Conservation (phyloP, 2,888 invertebrate genomes). For the Euzophera pinguis region DNA sequence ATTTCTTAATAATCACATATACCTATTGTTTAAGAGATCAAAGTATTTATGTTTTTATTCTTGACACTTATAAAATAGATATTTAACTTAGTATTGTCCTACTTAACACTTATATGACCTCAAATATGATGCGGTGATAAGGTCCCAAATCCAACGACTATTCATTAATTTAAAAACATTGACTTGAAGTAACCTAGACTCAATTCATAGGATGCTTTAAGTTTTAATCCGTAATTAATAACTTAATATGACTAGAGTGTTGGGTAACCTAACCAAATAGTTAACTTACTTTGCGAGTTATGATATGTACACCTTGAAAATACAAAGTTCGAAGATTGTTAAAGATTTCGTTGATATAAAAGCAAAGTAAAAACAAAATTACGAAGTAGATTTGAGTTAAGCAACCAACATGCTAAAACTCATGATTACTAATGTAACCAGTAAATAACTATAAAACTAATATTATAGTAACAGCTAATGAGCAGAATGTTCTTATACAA, state of each 20-base stretch:
- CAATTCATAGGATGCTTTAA: no score
- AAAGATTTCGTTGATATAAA: conserved; percentile 39
- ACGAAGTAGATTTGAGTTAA: conserved; percentile 22
- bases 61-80: not conserved
- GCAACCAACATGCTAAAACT: conserved; percentile 26
- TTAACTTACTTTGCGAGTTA: conserved; percentile 29
- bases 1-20: conserved; percentile 4
- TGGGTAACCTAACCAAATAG: conserved; percentile 30
- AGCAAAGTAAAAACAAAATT: conserved; percentile 28
- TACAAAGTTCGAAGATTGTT: conserved; percentile 22
- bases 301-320: conserved; percentile 51
- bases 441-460: conserved; percentile 33
- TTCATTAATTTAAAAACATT: no score
- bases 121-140: not conserved
- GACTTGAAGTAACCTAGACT: not conserved
- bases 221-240: no score
- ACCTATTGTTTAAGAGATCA: conserved; percentile 8
- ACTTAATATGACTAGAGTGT: conserved; percentile 42
- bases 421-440: conserved; percentile 27
- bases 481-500: conserved; percentile 51
- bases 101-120: conserved; percentile 12
- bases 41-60: not conserved
- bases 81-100: conserved; percentile 29
- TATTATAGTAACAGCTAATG: conserved; percentile 53
- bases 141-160: not conserved